Percentiles rank a stretch among this genome's conserved stretches.
Evolutionary conservation across 1,140 invertebrate species (phyloP).

Genomic region (Amyelois transitella): DNA sequence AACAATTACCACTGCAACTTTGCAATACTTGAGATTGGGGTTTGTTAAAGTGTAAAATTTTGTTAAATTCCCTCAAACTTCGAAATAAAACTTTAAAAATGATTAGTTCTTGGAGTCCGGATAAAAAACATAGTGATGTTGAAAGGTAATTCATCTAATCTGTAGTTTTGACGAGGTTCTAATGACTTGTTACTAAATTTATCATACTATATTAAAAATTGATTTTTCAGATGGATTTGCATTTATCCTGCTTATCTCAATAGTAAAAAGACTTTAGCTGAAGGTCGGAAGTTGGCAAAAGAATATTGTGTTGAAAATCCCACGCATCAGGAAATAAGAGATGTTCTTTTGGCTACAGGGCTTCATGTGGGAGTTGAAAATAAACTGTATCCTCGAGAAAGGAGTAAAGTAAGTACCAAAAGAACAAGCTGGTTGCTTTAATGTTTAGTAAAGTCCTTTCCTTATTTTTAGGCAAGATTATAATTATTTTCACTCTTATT

Average conservation of each 20-base stretch:
- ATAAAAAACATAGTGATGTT: conserved; percentile 81
- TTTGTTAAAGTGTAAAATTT: not conserved
- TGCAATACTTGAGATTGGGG: no score
- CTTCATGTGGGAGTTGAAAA: conserved; percentile 94
- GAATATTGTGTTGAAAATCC: conserved; percentile 95
- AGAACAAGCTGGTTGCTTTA: not conserved
- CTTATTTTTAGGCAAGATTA: not conserved
- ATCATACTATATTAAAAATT: not conserved
- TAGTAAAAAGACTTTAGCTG: conserved; percentile 90
- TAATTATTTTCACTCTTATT: no score
- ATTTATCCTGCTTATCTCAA: conserved; percentile 98
- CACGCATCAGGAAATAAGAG: conserved; percentile 93
- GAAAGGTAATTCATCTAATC: conserved; percentile 64
- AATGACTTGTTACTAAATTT: no score
- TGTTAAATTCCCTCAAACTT: no score
- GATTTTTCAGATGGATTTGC: conserved; percentile 89
- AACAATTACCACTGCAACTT: no score
- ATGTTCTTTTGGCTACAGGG: conserved; percentile 89
- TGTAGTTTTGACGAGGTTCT: not conserved
- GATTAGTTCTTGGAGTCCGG: conserved; percentile 74
- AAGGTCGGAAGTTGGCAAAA: conserved; percentile 90
- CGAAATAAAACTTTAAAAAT: conserved; percentile 14
- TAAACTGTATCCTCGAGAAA: conserved; percentile 94
- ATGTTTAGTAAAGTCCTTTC: not conserved
- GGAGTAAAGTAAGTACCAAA: conserved; percentile 79